These are phyloP conservation scores for Thysanoteuthis rhombus DNA, from an alignment of 2,888 invertebrate species.

Conservation along the genomic window DNA sequence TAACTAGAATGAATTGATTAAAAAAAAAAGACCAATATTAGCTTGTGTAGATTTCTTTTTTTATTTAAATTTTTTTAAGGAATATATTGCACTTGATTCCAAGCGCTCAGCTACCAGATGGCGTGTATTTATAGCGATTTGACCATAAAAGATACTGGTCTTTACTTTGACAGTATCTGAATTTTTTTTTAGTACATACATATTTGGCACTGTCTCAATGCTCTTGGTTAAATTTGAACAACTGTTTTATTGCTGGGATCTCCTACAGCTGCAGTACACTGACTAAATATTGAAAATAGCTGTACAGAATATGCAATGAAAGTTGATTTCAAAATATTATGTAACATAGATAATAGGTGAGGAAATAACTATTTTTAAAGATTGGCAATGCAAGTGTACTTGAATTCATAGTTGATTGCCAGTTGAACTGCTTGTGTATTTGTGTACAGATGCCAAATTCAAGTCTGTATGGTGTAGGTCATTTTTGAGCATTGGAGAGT, in stretches of 20 bases:
- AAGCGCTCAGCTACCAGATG: not conserved
- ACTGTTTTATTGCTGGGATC: not conserved
- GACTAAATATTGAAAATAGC: not conserved
- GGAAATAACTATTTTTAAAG: not conserved
- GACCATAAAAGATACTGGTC: not conserved
- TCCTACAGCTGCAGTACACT: not conserved
- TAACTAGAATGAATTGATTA: not conserved
- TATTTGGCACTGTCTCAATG: not conserved
- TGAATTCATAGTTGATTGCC: not conserved
- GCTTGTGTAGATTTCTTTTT: not conserved
- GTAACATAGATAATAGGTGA: constrained; percentile 12
- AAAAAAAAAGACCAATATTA: not conserved
- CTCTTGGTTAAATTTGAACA: not conserved
- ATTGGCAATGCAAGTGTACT: not conserved
- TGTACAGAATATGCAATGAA: not conserved
- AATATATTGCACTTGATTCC: not conserved
- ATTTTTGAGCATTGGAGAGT: no score
- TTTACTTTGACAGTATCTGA: not conserved
- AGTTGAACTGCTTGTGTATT: no score
- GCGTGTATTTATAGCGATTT: not conserved
- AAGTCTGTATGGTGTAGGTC: no score
- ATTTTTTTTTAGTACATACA: not conserved
- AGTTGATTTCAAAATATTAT: not conserved
- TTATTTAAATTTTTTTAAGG: not conserved
- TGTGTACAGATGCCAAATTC: no score